Percentiles rank a stretch among this genome's conserved stretches.
Conservation (phyloP, 2,113 vertebrate genomes). For the Holacanthus passer region DNA sequence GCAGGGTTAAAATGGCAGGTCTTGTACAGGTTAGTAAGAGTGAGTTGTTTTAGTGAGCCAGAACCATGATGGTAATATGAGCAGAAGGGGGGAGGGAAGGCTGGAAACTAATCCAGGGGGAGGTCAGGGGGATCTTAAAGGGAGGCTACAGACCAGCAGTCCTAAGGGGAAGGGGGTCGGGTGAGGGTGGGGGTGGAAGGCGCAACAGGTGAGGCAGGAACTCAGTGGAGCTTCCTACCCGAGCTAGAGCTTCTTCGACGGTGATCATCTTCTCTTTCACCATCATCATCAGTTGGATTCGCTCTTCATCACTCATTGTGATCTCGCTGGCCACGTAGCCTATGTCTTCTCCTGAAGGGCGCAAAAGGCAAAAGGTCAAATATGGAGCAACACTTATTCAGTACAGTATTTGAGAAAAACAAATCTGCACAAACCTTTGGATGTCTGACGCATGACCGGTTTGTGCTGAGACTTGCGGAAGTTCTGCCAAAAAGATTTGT, state of each 20-base stretch:
- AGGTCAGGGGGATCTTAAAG: constrained; percentile 32
- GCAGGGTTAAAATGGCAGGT: constrained; percentile 47
- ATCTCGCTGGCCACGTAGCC: constrained; percentile 98
- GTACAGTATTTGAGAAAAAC: neutral
- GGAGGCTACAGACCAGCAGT: constrained; percentile 2
- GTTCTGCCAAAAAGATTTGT: constrained; percentile 98
- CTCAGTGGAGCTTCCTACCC: constrained; percentile 85
- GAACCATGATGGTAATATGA: constrained; percentile 30
- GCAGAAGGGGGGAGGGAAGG: neutral
- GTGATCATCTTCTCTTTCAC: constrained; percentile 99
- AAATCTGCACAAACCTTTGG: constrained; percentile 88
- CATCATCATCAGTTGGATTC: constrained; percentile 99
- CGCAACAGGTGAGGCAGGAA: neutral
- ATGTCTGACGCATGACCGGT: constrained; percentile 91
- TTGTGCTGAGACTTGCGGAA: constrained; percentile 95
- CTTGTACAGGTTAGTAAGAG: constrained; percentile 68
- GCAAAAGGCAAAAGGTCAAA: neutral
- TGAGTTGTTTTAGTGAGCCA: constrained; percentile 83
- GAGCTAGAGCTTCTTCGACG: constrained; percentile 95
- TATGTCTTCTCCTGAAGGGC: constrained; percentile 90
- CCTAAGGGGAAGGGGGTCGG: neutral
- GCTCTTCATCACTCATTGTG: constrained; percentile 98
- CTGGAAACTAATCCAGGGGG: constrained; percentile 17
- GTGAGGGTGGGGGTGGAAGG: neutral
- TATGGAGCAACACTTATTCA: neutral